Evolutionary conservation across 35 echinoderm and acorn worm genomes (phyloP), one percentile per base, ranked within the genome.

Genomic region (Hemicentrotus pulcherrimus): DNA sequence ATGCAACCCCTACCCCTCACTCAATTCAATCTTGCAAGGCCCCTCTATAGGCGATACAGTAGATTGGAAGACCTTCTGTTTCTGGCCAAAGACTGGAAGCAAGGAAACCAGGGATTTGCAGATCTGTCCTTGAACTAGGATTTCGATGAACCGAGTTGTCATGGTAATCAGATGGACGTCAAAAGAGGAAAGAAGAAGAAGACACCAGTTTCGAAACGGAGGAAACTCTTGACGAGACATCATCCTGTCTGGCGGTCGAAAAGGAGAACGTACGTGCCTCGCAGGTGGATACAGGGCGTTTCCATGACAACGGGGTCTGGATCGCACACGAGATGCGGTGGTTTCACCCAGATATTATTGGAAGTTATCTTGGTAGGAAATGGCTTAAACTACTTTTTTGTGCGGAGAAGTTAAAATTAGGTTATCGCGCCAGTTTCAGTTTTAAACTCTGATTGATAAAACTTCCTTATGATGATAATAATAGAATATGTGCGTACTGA

Each of bases 141-240:
- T 22, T 18, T 78, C 65, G 19, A 7, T 8, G 52, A 59, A 59
- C 12, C 35, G 35, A 18, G 28, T 78, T 78, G 65, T 18, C 65
- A 28, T 78, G 65, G 65, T 78, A n/a, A 78, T 18, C 65, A 78
- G 65, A 78, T 78, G 65, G 65, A 78, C 65, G 19, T 78, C 65
- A 78, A 78, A 28, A 78, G 65, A 78, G 18, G 52, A 14, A 59
- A 59, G 65, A 78, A n/a, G 65, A 78, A 78, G 65, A 78, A 18
- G 65, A 78, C 65, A 78, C 65, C 65, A 78, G 24, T 78, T 78
- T 78, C 65, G 65, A 78, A 78, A 59, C 52, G 52, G 52, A 78
- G 65, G 65, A 78, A 78, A 78, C 65, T 28, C 22, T 78, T 78
- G 22, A 78, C 65, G 65, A 78, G 65, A 78, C 65, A 78, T n/a